Evolutionary conservation across 2,888 invertebrate genomes (phyloP).

Genomic region (Stratiomys singularior): DNA sequence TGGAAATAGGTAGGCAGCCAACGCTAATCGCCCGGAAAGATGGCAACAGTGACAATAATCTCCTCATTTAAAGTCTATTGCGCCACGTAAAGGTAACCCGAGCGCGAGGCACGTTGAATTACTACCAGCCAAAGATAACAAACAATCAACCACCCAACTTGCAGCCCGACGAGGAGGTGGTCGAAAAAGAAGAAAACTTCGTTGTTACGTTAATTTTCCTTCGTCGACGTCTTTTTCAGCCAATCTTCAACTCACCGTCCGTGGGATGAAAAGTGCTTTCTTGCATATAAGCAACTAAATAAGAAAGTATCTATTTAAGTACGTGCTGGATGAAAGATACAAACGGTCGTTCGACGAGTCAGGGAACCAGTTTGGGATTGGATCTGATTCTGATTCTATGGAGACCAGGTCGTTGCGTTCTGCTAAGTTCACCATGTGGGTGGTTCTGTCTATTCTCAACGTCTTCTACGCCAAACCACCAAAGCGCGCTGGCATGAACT

Average conservation of each 20-base stretch:
- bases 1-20: background rate
- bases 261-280: slow-evolving; percentile 4
- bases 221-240: background rate
- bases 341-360: background rate
- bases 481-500: background rate
- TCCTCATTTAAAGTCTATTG: background rate
- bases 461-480: background rate
- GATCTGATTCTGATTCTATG: slow-evolving; percentile 13
- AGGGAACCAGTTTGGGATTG: background rate
- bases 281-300: background rate
- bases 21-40: slow-evolving; percentile 1
- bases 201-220: too few species aligned
- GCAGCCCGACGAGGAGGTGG: too few species aligned
- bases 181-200: too few species aligned
- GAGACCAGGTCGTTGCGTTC: slow-evolving; percentile 22
- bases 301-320: background rate
- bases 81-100: background rate
- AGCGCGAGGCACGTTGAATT: background rate
- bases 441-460: slow-evolving; percentile 12
- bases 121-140: background rate
- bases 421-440: slow-evolving; percentile 28
- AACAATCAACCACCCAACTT: background rate
- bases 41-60: slow-evolving; percentile 15
- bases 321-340: background rate
- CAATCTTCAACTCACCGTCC: background rate